A percentile compares a stretch with the other conserved stretches of the same genome.
phyloP scores from a whole-genome alignment of 2,888 invertebrate species.

The Anticlea derivata region DNA sequence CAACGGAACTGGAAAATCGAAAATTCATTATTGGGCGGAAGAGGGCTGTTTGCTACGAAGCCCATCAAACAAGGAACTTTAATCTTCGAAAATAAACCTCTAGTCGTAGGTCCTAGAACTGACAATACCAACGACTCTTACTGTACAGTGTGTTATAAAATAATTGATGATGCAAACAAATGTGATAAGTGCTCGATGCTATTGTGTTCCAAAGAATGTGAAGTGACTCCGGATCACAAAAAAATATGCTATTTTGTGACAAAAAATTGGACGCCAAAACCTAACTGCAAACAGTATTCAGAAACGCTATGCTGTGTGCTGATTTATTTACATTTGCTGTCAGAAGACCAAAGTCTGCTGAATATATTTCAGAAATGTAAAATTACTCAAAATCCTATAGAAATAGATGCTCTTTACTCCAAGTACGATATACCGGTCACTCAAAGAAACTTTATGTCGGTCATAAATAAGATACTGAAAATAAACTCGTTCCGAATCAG shows the following conservation, averaged over 20 bases:
- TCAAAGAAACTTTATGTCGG: constrained; percentile 79
- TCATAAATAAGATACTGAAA: constrained; percentile 82
- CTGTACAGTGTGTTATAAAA: constrained; percentile 86
- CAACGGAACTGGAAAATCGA: constrained; percentile 80
- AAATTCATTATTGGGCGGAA: constrained; percentile 85
- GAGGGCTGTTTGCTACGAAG: constrained; percentile 87
- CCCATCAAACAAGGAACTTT: constrained; percentile 85
- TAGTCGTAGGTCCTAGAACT: constrained; percentile 86
- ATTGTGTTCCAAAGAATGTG: constrained; percentile 86
- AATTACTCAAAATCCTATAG: constrained; percentile 59
- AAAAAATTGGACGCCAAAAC: constrained; percentile 70
- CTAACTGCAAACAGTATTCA: constrained; percentile 36
- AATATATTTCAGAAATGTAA: constrained; percentile 68
- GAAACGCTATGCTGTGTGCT: constrained; percentile 48
- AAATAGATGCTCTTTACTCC: constrained; percentile 69
- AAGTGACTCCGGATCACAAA: constrained; percentile 78
- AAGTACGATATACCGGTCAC: constrained; percentile 69
- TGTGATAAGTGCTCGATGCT: constrained; percentile 87
- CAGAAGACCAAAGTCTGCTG: constrained; percentile 71
- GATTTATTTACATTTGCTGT: constrained; percentile 60
- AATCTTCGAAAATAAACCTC: constrained; percentile 87
- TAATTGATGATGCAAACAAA: constrained; percentile 53
- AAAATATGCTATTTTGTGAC: constrained; percentile 85
- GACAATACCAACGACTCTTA: constrained; percentile 75
- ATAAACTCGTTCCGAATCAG: constrained; percentile 87